A percentile compares a stretch with the other conserved stretches of the same genome.
Conservation (phyloP, 2,113 vertebrate genomes). For the Cyprinodon brontotheroides region DNA sequence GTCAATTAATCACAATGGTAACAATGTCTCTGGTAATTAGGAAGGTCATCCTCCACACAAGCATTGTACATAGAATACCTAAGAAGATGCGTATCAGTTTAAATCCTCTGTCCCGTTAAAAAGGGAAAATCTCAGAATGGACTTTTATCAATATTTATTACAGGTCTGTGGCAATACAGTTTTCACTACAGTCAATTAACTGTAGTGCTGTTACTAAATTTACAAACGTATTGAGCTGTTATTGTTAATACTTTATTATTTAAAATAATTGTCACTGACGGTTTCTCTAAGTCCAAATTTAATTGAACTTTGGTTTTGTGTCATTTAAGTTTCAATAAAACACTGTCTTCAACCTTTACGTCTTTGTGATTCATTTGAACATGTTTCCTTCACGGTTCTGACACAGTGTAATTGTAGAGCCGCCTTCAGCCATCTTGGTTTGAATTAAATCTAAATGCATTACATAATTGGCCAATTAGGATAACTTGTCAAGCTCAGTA, state of each 20-base stretch:
- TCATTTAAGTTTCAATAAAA: slow-evolving; percentile 59
- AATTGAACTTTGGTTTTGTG: slow-evolving; percentile 10
- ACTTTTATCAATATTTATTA: slow-evolving; percentile 55
- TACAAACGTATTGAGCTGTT: background rate
- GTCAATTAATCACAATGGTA: background rate
- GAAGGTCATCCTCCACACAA: slow-evolving; percentile 1
- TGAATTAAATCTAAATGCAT: slow-evolving; percentile 48
- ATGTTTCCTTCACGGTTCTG: background rate
- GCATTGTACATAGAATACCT: slow-evolving; percentile 18
- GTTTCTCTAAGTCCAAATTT: slow-evolving; percentile 13
- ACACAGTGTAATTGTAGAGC: slow-evolving; percentile 10
- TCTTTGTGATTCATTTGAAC: slow-evolving; percentile 38
- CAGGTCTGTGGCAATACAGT: background rate
- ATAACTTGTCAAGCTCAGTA: slow-evolving; percentile 45
- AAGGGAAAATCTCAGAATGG: background rate
- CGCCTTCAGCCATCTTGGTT: slow-evolving; percentile 11
- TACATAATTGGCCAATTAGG: slow-evolving; percentile 58
- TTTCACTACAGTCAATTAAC: background rate
- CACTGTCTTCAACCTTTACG: slow-evolving; percentile 23
- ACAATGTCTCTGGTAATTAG: slow-evolving; percentile 5
- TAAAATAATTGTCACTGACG: slow-evolving; percentile 16
- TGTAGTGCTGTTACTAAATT: slow-evolving; percentile 1
- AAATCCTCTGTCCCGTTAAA: background rate
- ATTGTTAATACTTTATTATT: slow-evolving; percentile 48
- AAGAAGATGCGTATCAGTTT: background rate